Percentiles rank a stretch among this genome's conserved stretches.
Evolutionary conservation across 2,797 vertebrate genomes (phyloP).

Genomic region (Podarcis lilfordi): DNA sequence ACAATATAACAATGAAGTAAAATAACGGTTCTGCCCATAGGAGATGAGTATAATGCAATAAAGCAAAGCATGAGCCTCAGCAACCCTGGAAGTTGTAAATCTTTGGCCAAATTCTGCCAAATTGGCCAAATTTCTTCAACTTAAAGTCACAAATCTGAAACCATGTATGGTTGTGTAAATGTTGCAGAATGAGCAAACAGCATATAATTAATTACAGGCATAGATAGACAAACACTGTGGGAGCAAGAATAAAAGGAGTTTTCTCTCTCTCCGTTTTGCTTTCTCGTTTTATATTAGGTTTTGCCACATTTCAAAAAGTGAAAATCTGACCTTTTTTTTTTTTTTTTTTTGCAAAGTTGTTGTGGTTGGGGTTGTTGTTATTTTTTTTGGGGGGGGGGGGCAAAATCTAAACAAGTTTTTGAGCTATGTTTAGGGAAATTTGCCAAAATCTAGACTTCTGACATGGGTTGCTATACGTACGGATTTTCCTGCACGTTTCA

Average conservation of each 20-base stretch:
- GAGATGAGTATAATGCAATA: not conserved
- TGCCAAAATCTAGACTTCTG: too few relatives aligned
- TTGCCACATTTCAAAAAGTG: not conserved
- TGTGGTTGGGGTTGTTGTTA: not conserved
- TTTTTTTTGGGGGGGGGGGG: too few relatives aligned
- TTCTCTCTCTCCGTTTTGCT: not conserved
- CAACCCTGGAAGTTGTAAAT: not conserved
- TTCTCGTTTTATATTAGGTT: not conserved
- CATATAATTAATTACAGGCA: not conserved
- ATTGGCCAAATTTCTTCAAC: not conserved
- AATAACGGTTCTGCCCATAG: too few relatives aligned
- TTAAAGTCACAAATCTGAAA: not conserved
- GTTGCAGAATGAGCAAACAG: not conserved
- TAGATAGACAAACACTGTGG: not conserved
- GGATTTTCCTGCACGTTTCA: too few relatives aligned
- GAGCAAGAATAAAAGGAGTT: not conserved
- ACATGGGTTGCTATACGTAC: too few relatives aligned
- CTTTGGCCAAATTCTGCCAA: too few relatives aligned
- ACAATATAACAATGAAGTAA: not conserved
- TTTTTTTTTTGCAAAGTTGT: too few relatives aligned
- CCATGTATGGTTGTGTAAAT: not conserved
- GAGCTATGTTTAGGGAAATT: too few relatives aligned
- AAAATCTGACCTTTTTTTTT: too few relatives aligned
- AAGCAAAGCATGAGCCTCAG: not conserved
- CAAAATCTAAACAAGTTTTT: not conserved